Conservation (phyloP, 2,888 invertebrate genomes). For the Hirtodrosophila alboralis region DNA sequence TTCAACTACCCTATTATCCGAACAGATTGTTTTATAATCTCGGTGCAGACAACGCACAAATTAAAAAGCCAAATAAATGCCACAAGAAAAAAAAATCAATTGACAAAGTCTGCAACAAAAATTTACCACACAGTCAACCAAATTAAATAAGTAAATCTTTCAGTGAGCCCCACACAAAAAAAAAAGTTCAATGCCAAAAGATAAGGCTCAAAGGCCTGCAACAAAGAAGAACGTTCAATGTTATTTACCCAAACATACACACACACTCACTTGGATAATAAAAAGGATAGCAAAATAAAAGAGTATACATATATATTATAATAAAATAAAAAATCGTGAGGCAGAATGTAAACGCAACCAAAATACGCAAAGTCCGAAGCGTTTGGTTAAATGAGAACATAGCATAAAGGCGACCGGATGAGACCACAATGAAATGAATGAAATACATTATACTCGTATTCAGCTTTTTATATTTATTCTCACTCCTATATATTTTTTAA, state of each 20-base stretch:
- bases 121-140: constrained; percentile 21
- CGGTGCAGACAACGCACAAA: too few relatives aligned
- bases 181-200: constrained; percentile 25
- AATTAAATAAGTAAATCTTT: constrained; percentile 62
- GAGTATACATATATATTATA: constrained; percentile 24
- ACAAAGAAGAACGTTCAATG: constrained; percentile 23
- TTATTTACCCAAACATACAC: constrained; percentile 14
- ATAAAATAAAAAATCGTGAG: constrained; percentile 56
- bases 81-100: background rate
- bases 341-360: constrained; percentile 55
- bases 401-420: constrained; percentile 39
- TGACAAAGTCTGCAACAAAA: constrained; percentile 10
- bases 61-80: background rate
- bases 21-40: too few relatives aligned
- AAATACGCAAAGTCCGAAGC: constrained; percentile 53
- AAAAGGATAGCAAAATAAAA: constrained; percentile 17
- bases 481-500: too few relatives aligned
- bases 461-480: constrained; percentile 2
- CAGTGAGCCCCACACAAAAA: constrained; percentile 26
- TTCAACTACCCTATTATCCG: too few relatives aligned
- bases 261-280: constrained; percentile 22
- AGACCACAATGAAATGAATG: constrained; percentile 74
- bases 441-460: constrained; percentile 47
- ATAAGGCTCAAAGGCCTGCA: constrained; percentile 49
- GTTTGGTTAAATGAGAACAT: constrained; percentile 19